These are phyloP conservation scores for Myotis lucifugus DNA, from an alignment of 2,113 vertebrate genomes.

Conservation along the genomic window DNA sequence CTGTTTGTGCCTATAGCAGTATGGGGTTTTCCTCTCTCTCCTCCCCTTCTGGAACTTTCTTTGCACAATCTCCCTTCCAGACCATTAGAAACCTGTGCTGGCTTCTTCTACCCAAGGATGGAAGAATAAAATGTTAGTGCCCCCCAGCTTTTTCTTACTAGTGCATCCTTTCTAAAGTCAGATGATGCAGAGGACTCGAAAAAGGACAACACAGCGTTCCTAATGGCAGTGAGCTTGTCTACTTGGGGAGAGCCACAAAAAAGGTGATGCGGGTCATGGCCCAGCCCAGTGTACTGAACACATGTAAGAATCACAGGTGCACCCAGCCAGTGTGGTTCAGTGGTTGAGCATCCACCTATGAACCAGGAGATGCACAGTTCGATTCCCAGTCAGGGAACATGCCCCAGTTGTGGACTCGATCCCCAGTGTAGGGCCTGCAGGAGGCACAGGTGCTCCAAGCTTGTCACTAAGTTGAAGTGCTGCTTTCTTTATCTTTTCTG, in stretches of 20 bases:
- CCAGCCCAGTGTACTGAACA: fast-evolving
- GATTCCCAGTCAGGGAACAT: too few species aligned
- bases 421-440: too few species aligned
- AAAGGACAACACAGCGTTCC: not conserved
- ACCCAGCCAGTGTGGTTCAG: too few species aligned
- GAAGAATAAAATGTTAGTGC: not conserved
- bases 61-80: not conserved
- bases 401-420: too few species aligned
- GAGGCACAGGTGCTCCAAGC: not conserved
- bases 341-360: too few species aligned
- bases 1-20: not conserved
- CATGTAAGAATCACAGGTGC: not conserved
- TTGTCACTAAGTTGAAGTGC: not conserved
- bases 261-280: not conserved
- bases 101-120: not conserved
- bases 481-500: not conserved
- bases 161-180: not conserved
- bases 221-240: not conserved
- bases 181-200: not conserved
- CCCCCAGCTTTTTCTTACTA: not conserved
- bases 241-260: not conserved
- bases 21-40: not conserved
- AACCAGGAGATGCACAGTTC: too few species aligned
- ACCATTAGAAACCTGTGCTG: not conserved
- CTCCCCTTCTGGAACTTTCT: not conserved